Evolutionary conservation across 2,113 vertebrate species (phyloP), one percentile per base, ranked within the genome.

Genomic region (Electrona antarctica): DNA sequence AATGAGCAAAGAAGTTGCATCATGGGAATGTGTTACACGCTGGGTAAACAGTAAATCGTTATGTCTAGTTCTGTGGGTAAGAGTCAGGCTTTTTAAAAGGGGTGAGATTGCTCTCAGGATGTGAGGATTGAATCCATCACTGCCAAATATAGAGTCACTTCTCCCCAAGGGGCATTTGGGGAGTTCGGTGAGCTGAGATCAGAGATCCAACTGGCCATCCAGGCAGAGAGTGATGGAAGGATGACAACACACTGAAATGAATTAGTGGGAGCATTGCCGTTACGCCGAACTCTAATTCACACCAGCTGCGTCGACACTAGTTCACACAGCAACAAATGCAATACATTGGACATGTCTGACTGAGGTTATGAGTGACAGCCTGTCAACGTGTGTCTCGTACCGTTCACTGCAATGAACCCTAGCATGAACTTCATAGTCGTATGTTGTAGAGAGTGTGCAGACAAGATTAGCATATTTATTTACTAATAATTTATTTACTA

Each of bases 31-130:
- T 78, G 79, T 69, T 72, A 47, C 56, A 80, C 75, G 71, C 60
- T 68, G 73, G 67, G 64, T 70, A 87, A 87, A 86, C 73, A 84
- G 67, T 76, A 11, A 52, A 41, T 49, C 5, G 2, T 57, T 21
- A 14, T 41, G 61, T 56, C 64, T 59, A 4, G 33, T 41, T 71
- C 75, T 78, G 71, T 11, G 50, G 21, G 73, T 5, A 48, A 13
- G 65, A 78, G 66, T 67, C 58, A 78, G 81, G 69, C 77, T 82
- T 79, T 76, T 59, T 70, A 70, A 21, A 41, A 65, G 14, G 56
- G 63, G 64, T 83, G 54, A 73, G 67, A 85, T 76, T 63, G 73
- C 68, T 87, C 68, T 87, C 67, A 60, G 71, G 71, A 80, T 75
- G 67, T 75, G 46, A 74, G 55, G 52, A 80, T 60, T 79, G 10